Percentiles rank a stretch among this genome's conserved stretches.
Evolutionary conservation across 2,797 vertebrate genomes (phyloP).

Genomic region (Darevskia nairensis): DNA sequence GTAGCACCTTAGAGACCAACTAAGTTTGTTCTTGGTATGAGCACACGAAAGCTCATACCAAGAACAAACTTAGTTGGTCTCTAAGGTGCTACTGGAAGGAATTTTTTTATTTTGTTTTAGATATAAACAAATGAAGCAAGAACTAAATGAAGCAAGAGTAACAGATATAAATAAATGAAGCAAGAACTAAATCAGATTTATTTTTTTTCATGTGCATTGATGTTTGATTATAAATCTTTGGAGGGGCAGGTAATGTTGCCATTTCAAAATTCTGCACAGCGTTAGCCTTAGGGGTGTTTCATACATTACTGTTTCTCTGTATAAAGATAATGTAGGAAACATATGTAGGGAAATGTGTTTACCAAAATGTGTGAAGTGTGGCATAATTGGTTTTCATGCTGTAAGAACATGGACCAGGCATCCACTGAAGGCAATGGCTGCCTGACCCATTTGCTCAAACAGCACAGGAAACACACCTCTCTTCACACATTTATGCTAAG

Average conservation of each 20-base stretch:
- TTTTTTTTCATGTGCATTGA: neutral
- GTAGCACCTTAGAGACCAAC: too few relatives aligned
- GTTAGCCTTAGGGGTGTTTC: conserved; percentile 9
- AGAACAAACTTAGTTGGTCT: too few relatives aligned
- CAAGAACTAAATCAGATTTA: neutral
- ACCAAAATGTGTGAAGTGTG: conserved; percentile 22
- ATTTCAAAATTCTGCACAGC: neutral
- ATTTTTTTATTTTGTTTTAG: too few relatives aligned
- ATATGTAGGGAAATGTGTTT: conserved; percentile 10
- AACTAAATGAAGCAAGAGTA: neutral
- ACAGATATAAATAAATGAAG: neutral
- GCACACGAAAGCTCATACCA: too few relatives aligned
- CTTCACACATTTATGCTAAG: conserved; percentile 35
- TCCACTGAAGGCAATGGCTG: neutral
- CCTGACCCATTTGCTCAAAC: conserved; percentile 4
- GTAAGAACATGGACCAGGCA: neutral
- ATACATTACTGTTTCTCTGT: neutral
- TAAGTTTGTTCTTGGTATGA: too few relatives aligned
- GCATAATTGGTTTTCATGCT: conserved; percentile 20
- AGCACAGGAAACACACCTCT: conserved; percentile 7
- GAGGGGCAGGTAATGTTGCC: neutral
- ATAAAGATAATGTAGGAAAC: neutral
- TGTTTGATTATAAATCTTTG: neutral
- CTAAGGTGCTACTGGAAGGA: too few relatives aligned
- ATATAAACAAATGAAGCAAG: neutral